Evolutionary conservation across 2,888 invertebrate genomes (phyloP).

Genomic region (Drosophila infuscata): DNA sequence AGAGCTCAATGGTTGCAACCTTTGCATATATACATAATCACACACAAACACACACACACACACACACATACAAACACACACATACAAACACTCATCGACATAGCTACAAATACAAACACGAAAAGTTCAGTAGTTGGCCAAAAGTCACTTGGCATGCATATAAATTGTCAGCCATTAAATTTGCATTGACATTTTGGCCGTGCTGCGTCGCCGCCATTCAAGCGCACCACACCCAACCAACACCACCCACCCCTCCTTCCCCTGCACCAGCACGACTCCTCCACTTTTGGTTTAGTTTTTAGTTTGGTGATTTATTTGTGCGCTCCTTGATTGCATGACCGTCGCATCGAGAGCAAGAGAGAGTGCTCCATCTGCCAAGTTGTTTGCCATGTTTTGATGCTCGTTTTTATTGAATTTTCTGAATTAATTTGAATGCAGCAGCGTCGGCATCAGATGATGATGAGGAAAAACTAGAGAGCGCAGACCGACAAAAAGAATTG

Average conservation of each 20-base stretch:
- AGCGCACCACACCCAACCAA: background rate
- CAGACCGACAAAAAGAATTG: slow-evolving; percentile 36
- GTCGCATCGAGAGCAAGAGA: slow-evolving; percentile 14
- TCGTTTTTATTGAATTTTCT: slow-evolving; percentile 79
- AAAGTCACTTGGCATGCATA: slow-evolving; percentile 81
- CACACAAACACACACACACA: slow-evolving; percentile 27
- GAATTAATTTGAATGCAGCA: slow-evolving; percentile 74
- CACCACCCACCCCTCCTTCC: background rate
- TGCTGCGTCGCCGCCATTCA: slow-evolving; percentile 35
- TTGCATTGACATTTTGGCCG: slow-evolving; percentile 79
- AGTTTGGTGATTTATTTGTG: slow-evolving; percentile 74
- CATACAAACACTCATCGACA: background rate
- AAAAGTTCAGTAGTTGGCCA: slow-evolving; percentile 79
- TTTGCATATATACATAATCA: slow-evolving; percentile 28
- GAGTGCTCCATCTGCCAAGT: slow-evolving; percentile 43
- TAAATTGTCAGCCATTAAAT: slow-evolving; percentile 80
- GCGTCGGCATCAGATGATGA: slow-evolving; percentile 37
- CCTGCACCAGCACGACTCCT: background rate
- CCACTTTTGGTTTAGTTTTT: slow-evolving; percentile 63
- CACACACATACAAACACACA: slow-evolving; percentile 14
- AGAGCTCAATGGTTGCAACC: slow-evolving; percentile 32
- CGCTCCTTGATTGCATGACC: slow-evolving; percentile 75
- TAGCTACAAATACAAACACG: slow-evolving; percentile 19
- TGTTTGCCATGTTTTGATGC: slow-evolving; percentile 73
- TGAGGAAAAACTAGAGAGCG: slow-evolving; percentile 16